These are phyloP conservation scores for Drosophila subobscura DNA, from an alignment of 1,140 invertebrate species.

Conservation along the genomic window DNA sequence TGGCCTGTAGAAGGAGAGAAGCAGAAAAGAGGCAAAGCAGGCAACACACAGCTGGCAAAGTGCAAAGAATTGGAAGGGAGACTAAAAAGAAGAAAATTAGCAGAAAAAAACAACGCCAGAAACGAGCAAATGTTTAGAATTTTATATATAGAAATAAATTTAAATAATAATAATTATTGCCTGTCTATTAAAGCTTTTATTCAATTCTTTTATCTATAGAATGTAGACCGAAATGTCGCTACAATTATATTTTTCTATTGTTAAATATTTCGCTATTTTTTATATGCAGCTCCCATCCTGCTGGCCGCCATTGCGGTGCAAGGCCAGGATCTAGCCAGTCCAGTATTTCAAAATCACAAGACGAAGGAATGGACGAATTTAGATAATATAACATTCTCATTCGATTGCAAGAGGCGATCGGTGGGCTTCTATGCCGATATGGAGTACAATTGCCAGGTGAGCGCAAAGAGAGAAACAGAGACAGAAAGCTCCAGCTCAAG, in stretches of 20 bases:
- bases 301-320: constrained; percentile 57
- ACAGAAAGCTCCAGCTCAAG: not conserved
- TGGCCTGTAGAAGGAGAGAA: constrained; percentile 26
- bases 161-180: not conserved
- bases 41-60: constrained; percentile 7
- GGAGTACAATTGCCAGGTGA: constrained; percentile 86
- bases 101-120: not conserved
- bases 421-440: constrained; percentile 87
- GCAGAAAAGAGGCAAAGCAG: constrained; percentile 10
- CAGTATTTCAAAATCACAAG: constrained; percentile 83
- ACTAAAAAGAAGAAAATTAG: constrained; percentile 2
- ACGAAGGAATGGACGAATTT: constrained; percentile 87
- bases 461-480: not conserved
- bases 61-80: constrained; percentile 20
- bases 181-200: too few relatives aligned
- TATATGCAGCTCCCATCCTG: constrained; percentile 40
- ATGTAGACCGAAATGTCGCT: not conserved
- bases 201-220: not conserved
- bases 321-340: constrained; percentile 77
- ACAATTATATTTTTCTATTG: not conserved
- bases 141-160: too few relatives aligned
- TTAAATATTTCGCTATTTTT: not conserved
- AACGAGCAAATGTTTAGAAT: not conserved
- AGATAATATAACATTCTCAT: constrained; percentile 86
- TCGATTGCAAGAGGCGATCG: constrained; percentile 85